A percentile compares a stretch with the other conserved stretches of the same genome.
Evolutionary conservation across 1,140 invertebrate genomes (phyloP).

Genomic region (Venustaconcha ellipsiformis): DNA sequence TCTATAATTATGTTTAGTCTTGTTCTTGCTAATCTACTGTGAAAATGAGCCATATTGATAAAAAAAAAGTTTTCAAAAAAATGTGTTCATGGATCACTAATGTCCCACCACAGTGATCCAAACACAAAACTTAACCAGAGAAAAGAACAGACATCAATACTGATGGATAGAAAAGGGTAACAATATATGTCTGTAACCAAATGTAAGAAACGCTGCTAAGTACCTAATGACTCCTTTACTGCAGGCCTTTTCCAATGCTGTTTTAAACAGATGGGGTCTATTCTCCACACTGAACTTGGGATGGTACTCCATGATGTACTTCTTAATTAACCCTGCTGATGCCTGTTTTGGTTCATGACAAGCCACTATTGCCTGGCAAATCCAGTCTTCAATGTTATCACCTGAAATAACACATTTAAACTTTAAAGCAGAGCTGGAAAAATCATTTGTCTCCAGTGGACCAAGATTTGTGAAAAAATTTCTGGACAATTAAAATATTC

Average conservation of each 20-base stretch:
- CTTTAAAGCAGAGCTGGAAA: not conserved
- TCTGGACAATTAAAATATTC: not conserved
- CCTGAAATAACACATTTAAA: constrained; percentile 33
- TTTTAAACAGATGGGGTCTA: constrained; percentile 45
- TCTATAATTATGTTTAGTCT: too few relatives aligned
- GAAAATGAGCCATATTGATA: too few relatives aligned
- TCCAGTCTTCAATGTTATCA: constrained; percentile 48
- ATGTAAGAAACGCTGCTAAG: not conserved
- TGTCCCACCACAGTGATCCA: too few relatives aligned
- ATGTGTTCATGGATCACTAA: too few relatives aligned
- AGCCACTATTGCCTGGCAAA: constrained; percentile 58
- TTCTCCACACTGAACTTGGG: constrained; percentile 52
- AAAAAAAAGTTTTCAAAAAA: too few relatives aligned
- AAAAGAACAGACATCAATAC: too few relatives aligned
- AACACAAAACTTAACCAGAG: too few relatives aligned
- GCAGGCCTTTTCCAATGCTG: constrained; percentile 45
- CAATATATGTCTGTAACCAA: too few relatives aligned
- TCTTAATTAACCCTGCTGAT: constrained; percentile 50
- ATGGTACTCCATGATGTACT: constrained; percentile 58
- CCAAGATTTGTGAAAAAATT: not conserved
- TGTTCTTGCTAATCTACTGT: too few relatives aligned
- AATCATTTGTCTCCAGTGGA: not conserved
- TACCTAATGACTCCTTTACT: constrained; percentile 45
- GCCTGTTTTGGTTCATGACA: constrained; percentile 57
- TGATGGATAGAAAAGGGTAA: too few relatives aligned